A percentile compares a stretch with the other conserved stretches of the same genome.
Conservation (phyloP, 2,113 vertebrate species). For the Seriola rivoliana region DNA sequence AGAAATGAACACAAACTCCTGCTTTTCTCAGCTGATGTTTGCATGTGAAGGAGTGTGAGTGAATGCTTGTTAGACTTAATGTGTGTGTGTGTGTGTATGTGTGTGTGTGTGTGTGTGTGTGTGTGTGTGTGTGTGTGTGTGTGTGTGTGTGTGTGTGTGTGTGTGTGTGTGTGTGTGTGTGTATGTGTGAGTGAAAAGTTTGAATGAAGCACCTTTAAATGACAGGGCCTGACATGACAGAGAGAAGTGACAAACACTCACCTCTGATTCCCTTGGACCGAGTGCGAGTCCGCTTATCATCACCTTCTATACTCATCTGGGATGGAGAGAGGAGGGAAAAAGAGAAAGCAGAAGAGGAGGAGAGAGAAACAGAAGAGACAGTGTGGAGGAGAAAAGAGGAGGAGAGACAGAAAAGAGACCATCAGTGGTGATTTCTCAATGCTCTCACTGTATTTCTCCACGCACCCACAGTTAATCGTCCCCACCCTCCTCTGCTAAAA, state of each 20-base stretch:
- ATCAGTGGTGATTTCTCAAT: constrained; percentile 27
- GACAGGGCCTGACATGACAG: constrained; percentile 19
- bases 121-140: too few relatives aligned
- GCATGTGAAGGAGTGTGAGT: constrained; percentile 15
- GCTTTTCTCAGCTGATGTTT: neutral
- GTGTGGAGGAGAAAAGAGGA: neutral
- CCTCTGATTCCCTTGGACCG: constrained; percentile 95
- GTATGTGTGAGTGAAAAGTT: constrained; percentile 1
- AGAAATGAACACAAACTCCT: neutral
- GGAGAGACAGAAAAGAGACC: neutral
- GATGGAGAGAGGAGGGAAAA: constrained; percentile 42
- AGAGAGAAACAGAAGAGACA: neutral
- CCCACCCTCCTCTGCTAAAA: constrained; percentile 18
- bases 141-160: too few relatives aligned
- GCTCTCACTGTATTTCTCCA: constrained; percentile 24
- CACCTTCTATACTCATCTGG: constrained; percentile 96
- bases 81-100: neutral
- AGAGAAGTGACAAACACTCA: constrained; percentile 75
- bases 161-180: neutral
- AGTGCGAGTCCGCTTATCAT: constrained; percentile 93
- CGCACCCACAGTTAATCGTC: constrained; percentile 25
- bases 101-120: neutral
- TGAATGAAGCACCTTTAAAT: constrained; percentile 24
- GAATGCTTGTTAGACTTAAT: neutral
- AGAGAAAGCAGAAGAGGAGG: neutral